Conservation (phyloP, 2,113 vertebrate genomes). For the Coryphaenoides rupestris region DNA sequence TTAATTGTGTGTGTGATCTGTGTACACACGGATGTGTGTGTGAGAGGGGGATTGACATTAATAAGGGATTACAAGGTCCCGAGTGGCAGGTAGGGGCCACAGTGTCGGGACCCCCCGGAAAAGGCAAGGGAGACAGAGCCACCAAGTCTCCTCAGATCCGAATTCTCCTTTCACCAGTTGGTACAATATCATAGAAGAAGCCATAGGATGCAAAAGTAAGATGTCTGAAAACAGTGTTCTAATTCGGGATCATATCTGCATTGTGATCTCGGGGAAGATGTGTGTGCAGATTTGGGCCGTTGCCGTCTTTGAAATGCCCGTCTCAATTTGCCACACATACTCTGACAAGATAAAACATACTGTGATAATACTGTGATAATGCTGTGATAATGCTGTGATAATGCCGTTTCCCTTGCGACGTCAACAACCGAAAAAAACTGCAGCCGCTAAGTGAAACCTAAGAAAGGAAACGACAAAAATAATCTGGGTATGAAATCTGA, state of each 20-base stretch:
- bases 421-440: conserved; percentile 17
- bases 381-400: conserved; percentile 60
- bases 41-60: conserved; percentile 50
- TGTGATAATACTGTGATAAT: conserved; percentile 49
- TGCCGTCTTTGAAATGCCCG: conserved; percentile 52
- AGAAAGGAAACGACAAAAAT: conserved; percentile 43
- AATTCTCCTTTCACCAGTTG: conserved; percentile 34
- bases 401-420: conserved; percentile 45
- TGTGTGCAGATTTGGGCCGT: conserved; percentile 32
- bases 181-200: conserved; percentile 43
- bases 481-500: conserved; percentile 47
- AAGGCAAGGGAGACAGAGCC: conserved; percentile 27
- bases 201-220: background rate
- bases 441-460: conserved; percentile 42
- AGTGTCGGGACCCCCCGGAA: conserved; percentile 35
- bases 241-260: conserved; percentile 42
- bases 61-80: conserved; percentile 63
- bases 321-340: conserved; percentile 39
- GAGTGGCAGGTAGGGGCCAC: conserved; percentile 39
- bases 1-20: conserved; percentile 70
- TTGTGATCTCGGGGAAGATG: conserved; percentile 40
- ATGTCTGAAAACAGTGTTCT: conserved; percentile 40
- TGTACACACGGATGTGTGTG: conserved; percentile 30
- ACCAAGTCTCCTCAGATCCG: conserved; percentile 18
- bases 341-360: conserved; percentile 45